phyloP scores from a whole-genome alignment of 2,797 vertebrate species.

The Tragelaphus oryx region DNA sequence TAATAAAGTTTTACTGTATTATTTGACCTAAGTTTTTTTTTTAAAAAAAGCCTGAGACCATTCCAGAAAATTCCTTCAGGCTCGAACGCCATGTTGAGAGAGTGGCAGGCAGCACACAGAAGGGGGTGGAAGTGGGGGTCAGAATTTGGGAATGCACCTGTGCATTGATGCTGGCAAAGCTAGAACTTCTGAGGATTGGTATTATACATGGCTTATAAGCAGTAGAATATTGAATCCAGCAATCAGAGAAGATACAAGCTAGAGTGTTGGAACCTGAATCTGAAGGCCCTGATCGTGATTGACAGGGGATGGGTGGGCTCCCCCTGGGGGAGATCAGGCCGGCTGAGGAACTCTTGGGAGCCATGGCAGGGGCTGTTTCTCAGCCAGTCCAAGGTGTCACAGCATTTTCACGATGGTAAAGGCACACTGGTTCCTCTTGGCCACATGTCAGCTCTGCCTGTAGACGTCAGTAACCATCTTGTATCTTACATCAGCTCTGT shows the following conservation, averaged over 20 bases:
- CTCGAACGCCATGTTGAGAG: not conserved
- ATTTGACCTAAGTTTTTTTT: not conserved
- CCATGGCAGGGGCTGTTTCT: not conserved
- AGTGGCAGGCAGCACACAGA: not conserved
- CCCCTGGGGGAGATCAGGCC: not conserved
- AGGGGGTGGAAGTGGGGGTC: accelerated
- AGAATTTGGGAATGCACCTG: not conserved
- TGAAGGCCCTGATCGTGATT: not conserved
- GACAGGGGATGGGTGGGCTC: not conserved
- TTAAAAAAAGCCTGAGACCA: not conserved
- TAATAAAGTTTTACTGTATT: not conserved
- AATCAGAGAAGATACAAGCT: not conserved
- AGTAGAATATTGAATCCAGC: not conserved
- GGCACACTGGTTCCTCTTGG: not conserved
- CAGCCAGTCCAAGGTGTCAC: not conserved
- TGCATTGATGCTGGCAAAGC: not conserved
- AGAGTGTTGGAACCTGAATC: not conserved
- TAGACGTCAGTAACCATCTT: not conserved
- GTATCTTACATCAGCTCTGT: not conserved
- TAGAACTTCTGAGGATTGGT: not conserved
- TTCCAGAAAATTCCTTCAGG: not conserved
- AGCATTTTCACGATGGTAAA: not conserved
- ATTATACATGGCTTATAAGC: not conserved
- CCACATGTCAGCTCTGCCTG: not conserved
- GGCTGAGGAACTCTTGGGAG: not conserved